These are phyloP conservation scores for Leptonema lineaticorne DNA, from an alignment of 1,140 invertebrate species.

Conservation along the genomic window DNA sequence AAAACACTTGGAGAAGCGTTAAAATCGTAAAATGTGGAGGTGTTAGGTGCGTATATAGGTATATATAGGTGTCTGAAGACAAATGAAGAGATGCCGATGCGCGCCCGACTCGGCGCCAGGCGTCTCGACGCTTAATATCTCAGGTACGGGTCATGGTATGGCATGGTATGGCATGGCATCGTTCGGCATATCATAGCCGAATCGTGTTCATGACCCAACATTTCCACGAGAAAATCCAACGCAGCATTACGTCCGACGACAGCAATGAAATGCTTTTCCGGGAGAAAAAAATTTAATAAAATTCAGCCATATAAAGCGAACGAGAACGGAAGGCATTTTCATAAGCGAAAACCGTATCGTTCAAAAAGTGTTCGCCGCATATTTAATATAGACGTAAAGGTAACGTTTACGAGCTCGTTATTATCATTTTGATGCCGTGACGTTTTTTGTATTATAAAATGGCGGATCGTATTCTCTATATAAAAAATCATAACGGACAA, in stretches of 20 bases:
- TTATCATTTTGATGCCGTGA: no score
- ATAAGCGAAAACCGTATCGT: no score
- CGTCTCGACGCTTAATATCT: slow-evolving; percentile 16
- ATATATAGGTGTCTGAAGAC: slow-evolving; percentile 27
- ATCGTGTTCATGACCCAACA: slow-evolving; percentile 12
- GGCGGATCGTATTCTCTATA: no score
- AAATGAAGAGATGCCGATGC: slow-evolving; percentile 37
- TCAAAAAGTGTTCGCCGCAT: no score
- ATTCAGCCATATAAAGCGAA: neutral
- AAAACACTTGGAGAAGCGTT: neutral
- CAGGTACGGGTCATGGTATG: slow-evolving; percentile 23
- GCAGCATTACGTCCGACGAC: no score
- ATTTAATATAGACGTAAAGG: no score
- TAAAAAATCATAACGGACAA: no score
- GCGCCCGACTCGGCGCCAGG: slow-evolving; percentile 25
- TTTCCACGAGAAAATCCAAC: no score
- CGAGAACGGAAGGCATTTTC: neutral
- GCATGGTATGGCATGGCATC: no score
- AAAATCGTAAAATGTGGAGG: neutral
- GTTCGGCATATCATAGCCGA: slow-evolving; percentile 8
- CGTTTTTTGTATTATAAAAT: no score
- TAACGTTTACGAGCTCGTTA: no score
- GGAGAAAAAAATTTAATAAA: slow-evolving; percentile 20
- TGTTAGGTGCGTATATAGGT: slow-evolving; percentile 2
- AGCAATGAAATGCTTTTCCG: no score